phyloP scores from a whole-genome alignment of 1,140 invertebrate genomes.

The Pseudomyrmex pallidus region DNA sequence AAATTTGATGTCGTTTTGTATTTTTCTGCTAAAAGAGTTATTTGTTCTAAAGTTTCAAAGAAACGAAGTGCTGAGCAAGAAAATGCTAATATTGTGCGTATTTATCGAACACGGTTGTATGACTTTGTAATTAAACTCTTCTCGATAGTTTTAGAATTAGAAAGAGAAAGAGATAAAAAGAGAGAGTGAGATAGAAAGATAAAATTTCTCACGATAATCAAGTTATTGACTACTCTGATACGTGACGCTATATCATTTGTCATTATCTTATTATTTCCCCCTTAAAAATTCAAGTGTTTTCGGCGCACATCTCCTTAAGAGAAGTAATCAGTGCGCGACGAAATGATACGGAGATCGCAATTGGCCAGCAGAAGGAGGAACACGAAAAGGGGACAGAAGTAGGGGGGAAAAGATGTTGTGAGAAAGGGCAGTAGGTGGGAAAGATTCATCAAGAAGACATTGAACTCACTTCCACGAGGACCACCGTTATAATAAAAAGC shows the following conservation, averaged over 20 bases:
- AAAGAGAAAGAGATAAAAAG: neutral
- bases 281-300: constrained; percentile 16
- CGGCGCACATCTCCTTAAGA: neutral
- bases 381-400: neutral
- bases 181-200: neutral
- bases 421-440: constrained; percentile 61
- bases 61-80: too few species aligned
- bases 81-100: too few species aligned
- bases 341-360: constrained; percentile 42
- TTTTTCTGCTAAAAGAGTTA: too few species aligned
- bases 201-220: neutral
- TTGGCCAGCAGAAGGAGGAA: constrained; percentile 24
- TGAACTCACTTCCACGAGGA: constrained; percentile 76
- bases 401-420: neutral
- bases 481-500: constrained; percentile 70
- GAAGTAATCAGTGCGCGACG: constrained; percentile 44
- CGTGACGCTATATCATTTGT: neutral
- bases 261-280: neutral
- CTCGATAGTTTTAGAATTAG: too few species aligned
- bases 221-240: neutral
- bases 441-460: constrained; percentile 75
- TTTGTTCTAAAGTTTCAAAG: too few species aligned
- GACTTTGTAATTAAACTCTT: too few species aligned
- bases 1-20: too few species aligned
- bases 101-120: too few species aligned